phyloP scores from a whole-genome alignment of 2,113 vertebrate species.

The Sturnira hondurensis region DNA sequence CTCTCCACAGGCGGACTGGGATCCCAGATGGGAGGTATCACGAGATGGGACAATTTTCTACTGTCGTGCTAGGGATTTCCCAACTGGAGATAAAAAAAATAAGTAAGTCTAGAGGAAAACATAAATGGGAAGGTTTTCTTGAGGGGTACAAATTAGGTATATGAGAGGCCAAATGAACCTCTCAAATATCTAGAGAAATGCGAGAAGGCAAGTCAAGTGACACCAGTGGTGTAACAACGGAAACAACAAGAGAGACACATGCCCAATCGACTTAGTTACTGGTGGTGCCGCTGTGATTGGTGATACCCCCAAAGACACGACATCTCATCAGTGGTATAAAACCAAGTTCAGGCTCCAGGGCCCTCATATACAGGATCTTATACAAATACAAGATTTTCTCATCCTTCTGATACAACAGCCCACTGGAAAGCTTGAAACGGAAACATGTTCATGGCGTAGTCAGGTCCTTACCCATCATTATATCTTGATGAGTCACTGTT shows the following conservation, averaged over 20 bases:
- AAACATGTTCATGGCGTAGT: background rate
- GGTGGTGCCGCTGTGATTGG: background rate
- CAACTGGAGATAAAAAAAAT: background rate
- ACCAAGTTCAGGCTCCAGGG: background rate
- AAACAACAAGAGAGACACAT: background rate
- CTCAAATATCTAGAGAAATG: background rate
- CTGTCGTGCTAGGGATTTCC: background rate
- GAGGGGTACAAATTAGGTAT: background rate
- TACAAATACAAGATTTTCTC: background rate
- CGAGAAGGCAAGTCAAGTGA: background rate
- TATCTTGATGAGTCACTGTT: background rate
- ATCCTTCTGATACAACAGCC: background rate
- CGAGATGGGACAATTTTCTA: background rate
- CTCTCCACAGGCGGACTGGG: background rate
- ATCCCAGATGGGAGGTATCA: background rate
- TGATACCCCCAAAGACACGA: background rate
- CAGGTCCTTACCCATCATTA: background rate
- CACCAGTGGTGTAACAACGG: background rate
- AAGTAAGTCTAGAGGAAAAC: background rate
- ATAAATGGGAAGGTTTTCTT: background rate
- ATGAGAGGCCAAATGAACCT: background rate
- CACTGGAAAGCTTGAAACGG: background rate
- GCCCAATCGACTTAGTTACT: background rate
- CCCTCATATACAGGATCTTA: background rate
- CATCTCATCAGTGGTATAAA: background rate